Base-by-base conservation (phyloP, 1,140 invertebrate species). In the Rhynchophorus ferrugineus region DNA sequence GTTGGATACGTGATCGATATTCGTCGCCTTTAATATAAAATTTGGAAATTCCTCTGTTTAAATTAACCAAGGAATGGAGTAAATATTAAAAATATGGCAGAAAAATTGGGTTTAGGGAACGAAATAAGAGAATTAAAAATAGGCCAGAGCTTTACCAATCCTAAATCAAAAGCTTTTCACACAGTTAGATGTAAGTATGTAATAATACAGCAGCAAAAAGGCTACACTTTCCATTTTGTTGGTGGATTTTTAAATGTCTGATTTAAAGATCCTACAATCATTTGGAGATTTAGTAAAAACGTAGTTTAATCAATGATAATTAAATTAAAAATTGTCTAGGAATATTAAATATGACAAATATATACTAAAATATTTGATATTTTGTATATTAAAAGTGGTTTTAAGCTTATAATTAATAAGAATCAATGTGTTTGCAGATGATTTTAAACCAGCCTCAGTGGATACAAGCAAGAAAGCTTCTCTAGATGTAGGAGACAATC, bases 361-460 rank as follows among this genome's bases (percentile, higher is more conserved):
- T n/a, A n/a, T n/a, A n/a, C n/a, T n/a, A n/a, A n/a, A n/a, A n/a
- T n/a, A n/a, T n/a, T n/a, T n/a, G n/a, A n/a, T n/a, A n/a, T n/a
- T n/a, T n/a, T n/a, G n/a, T n/a, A n/a, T n/a, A n/a, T n/a, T n/a
- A n/a, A n/a, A n/a, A n/a, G n/a, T n/a, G n/a, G n/a, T n/a, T n/a
- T n/a, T n/a, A n/a, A n/a, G n/a, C n/a, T n/a, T n/a, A n/a, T n/a
- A n/a, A n/a, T 29, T 29, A 29, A 29, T 29, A 29, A 29, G 11
- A 29, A 19, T 7, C 13, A 43, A 18, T 42, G 17, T 38, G 59
- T 57, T 79, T 81, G 44, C 71, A 94, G 90, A 91, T 88, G 93
- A 98, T 74, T 98, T 98, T 69, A 96, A 96, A 71, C 93, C 94
- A 64, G 93, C 93, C 1, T 95, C 91, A 65, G 89, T 96, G 33